phyloP scores from a whole-genome alignment of 2,113 vertebrate species.

The Centropristis striata region DNA sequence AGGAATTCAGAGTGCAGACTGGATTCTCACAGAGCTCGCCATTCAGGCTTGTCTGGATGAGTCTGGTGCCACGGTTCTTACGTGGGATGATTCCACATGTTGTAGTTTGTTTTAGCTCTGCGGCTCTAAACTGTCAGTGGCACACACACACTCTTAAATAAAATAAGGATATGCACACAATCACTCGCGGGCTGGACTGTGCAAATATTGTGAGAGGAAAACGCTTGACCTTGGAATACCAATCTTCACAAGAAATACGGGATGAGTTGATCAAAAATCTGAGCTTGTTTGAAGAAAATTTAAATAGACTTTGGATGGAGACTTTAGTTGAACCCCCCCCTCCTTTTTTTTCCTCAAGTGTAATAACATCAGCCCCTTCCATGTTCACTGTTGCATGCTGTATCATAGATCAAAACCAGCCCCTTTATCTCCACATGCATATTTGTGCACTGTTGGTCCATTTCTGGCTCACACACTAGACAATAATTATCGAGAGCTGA shows the following conservation, averaged over 20 bases:
- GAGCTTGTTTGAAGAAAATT: constrained; percentile 19
- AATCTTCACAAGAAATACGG: not conserved
- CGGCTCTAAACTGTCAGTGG: constrained; percentile 38
- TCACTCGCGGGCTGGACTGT: constrained; percentile 20
- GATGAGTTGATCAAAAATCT: constrained; percentile 12
- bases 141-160: constrained; percentile 2
- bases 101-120: constrained; percentile 58
- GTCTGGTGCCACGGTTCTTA: constrained; percentile 67
- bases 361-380: not conserved
- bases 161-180: constrained; percentile 12
- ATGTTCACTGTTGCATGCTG: not conserved
- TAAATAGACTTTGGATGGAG: not conserved
- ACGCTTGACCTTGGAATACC: constrained; percentile 4
- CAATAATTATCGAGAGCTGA: not conserved
- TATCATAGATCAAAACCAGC: constrained; percentile 7
- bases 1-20: constrained; percentile 59
- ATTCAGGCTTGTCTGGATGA: constrained; percentile 56
- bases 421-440: constrained; percentile 11
- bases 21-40: constrained; percentile 62
- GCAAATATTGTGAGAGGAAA: constrained; percentile 52
- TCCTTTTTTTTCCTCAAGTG: not conserved
- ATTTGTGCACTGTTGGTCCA: not conserved
- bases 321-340: not conserved
- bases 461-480: not conserved
- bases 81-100: constrained; percentile 62